phyloP scores from a whole-genome alignment of 2,888 invertebrate species.

The Drosophila basisetae region DNA sequence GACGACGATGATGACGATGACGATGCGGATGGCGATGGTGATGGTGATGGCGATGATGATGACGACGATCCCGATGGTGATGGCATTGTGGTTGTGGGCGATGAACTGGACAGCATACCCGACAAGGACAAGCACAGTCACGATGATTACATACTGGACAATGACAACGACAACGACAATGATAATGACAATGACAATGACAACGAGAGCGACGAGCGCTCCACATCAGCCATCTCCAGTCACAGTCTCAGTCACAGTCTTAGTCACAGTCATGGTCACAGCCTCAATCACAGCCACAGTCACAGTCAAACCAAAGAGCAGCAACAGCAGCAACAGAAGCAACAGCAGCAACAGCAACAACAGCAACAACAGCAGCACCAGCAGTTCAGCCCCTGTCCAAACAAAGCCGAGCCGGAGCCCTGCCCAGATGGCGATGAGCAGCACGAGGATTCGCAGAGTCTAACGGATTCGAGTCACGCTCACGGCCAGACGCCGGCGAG shows the following conservation, averaged over 20 bases:
- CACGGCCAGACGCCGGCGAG: constrained; percentile 86
- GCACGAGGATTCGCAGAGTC: constrained; percentile 88
- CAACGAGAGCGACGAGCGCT: constrained; percentile 75
- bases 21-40: constrained; percentile 86
- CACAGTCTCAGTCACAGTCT: constrained; percentile 86
- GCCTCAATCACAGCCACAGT: constrained; percentile 84
- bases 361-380: constrained; percentile 68
- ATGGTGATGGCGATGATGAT: constrained; percentile 86
- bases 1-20: constrained; percentile 85
- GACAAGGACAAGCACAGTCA: constrained; percentile 85
- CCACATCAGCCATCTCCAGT: constrained; percentile 86
- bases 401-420: constrained; percentile 28
- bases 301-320: constrained; percentile 79
- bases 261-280: constrained; percentile 87
- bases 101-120: constrained; percentile 89
- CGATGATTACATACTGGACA: constrained; percentile 81
- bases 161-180: constrained; percentile 69
- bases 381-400: constrained; percentile 30
- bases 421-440: constrained; percentile 85
- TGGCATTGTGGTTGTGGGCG: constrained; percentile 92
- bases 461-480: constrained; percentile 56
- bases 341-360: constrained; percentile 85
- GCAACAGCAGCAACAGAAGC: constrained; percentile 86
- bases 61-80: constrained; percentile 86
- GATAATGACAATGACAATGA: constrained; percentile 83